phyloP scores from a whole-genome alignment of 1,140 invertebrate species.

The Zaprionus ghesquierei region DNA sequence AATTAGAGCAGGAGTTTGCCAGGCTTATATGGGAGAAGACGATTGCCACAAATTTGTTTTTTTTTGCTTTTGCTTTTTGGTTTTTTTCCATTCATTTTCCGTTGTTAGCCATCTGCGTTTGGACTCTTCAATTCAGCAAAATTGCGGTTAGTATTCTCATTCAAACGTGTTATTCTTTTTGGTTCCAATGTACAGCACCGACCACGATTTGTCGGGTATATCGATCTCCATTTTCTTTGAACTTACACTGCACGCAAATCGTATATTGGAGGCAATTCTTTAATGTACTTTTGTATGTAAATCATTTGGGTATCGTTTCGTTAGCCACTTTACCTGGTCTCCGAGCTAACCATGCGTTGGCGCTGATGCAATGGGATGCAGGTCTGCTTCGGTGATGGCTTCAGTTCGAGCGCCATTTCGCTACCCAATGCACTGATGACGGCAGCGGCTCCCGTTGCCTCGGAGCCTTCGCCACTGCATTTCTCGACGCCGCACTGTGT shows the following conservation, averaged over 20 bases:
- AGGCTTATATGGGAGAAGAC: conserved; percentile 20
- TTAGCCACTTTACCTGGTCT: conserved; percentile 42
- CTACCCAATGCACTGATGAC: conserved; percentile 26
- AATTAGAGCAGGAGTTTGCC: conserved; percentile 26
- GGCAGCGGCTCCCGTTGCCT: conserved; percentile 12
- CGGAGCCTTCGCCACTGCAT: conserved; percentile 10
- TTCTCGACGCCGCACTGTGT: conserved; percentile 26
- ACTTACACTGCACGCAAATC: conserved; percentile 7
- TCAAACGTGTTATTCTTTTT: conserved; percentile 39
- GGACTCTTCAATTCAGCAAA: background rate
- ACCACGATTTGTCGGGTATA: conserved; percentile 75
- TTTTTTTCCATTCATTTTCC: background rate
- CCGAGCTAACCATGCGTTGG: conserved; percentile 42
- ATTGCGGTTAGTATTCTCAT: conserved; percentile 8
- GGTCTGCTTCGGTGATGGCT: conserved; percentile 58
- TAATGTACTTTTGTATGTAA: background rate
- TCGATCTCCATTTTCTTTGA: conserved; percentile 30
- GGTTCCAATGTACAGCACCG: conserved; percentile 61
- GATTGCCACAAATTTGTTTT: background rate
- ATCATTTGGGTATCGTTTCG: no score
- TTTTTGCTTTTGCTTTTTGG: background rate
- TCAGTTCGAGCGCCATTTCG: conserved; percentile 61
- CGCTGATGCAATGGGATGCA: conserved; percentile 70
- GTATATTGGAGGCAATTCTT: no score
- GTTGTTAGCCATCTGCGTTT: background rate